Percentiles rank a stretch among this genome's conserved stretches.
These are phyloP conservation scores for Gonatopus flavifemur DNA, from an alignment of 1,140 invertebrate genomes.

Conservation along the genomic window DNA sequence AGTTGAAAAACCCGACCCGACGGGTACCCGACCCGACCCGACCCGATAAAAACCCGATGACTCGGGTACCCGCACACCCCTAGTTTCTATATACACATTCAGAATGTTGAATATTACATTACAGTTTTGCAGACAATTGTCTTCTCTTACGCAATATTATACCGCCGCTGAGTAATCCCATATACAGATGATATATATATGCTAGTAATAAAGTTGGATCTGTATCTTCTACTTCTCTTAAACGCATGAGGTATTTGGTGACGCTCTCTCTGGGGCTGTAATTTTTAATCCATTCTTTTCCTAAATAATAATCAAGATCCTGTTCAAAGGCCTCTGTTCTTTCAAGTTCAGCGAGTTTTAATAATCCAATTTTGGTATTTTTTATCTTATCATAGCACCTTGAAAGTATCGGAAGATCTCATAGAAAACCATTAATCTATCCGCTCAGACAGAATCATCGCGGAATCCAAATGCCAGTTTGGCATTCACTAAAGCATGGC, in stretches of 20 bases:
- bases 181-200: constrained; percentile 80
- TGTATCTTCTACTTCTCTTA: constrained; percentile 67
- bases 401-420: constrained; percentile 78
- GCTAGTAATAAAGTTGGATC: constrained; percentile 71
- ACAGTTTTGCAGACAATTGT: constrained; percentile 62
- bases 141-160: constrained; percentile 76
- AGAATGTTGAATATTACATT: too few relatives aligned
- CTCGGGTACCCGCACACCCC: too few relatives aligned
- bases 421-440: constrained; percentile 78
- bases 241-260: constrained; percentile 68
- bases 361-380: constrained; percentile 55
- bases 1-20: too few relatives aligned
- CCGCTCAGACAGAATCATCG: constrained; percentile 77
- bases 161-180: constrained; percentile 78
- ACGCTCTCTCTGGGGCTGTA: constrained; percentile 63
- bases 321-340: constrained; percentile 72
- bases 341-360: constrained; percentile 59
- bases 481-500: constrained; percentile 75
- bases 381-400: constrained; percentile 60
- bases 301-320: constrained; percentile 72
- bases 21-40: too few relatives aligned
- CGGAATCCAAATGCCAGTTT: constrained; percentile 76
- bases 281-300: constrained; percentile 65
- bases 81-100: too few relatives aligned
- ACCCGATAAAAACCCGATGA: too few relatives aligned